A percentile compares a stretch with the other conserved stretches of the same genome.
phyloP scores from a whole-genome alignment of 2,888 invertebrate species.

The Acanthoscelides obtectus region DNA sequence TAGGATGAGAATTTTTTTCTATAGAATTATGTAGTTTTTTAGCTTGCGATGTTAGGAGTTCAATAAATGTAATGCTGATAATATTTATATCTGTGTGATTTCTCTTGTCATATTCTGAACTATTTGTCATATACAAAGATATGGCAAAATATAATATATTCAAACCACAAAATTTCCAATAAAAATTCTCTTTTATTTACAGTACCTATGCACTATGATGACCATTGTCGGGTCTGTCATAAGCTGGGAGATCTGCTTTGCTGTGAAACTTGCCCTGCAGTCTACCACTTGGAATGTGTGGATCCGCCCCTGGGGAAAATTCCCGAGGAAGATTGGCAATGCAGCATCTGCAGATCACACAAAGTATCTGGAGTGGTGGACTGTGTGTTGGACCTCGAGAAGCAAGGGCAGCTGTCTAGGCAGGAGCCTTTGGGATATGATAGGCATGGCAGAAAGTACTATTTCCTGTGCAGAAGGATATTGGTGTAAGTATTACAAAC shows the following conservation, averaged over 20 bases:
- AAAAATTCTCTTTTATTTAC: slow-evolving; percentile 23
- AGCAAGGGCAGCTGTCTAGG: slow-evolving; percentile 83
- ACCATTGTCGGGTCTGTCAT: slow-evolving; percentile 89
- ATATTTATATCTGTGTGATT: too few relatives aligned
- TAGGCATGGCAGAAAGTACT: slow-evolving; percentile 94
- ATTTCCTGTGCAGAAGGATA: slow-evolving; percentile 89
- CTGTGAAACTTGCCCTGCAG: slow-evolving; percentile 97
- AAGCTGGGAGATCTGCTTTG: slow-evolving; percentile 90
- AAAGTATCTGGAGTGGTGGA: slow-evolving; percentile 90
- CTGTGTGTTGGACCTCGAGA: slow-evolving; percentile 86
- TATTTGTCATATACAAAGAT: too few relatives aligned
- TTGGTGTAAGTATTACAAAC: slow-evolving; percentile 71
- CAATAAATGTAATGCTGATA: too few relatives aligned
- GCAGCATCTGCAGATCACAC: slow-evolving; percentile 88
- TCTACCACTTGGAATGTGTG: slow-evolving; percentile 95
- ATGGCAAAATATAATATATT: too few relatives aligned
- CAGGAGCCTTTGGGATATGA: slow-evolving; percentile 95
- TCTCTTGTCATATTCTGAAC: too few relatives aligned
- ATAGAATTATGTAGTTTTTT: too few relatives aligned
- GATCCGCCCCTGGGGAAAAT: slow-evolving; percentile 92
- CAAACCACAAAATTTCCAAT: too few relatives aligned
- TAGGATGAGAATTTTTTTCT: too few relatives aligned
- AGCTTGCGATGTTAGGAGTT: too few relatives aligned
- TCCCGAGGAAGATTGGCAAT: slow-evolving; percentile 97
- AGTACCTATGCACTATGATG: slow-evolving; percentile 86